Evolutionary conservation across 1,140 invertebrate species (phyloP).

Genomic region (Wiebesia pumilae): DNA sequence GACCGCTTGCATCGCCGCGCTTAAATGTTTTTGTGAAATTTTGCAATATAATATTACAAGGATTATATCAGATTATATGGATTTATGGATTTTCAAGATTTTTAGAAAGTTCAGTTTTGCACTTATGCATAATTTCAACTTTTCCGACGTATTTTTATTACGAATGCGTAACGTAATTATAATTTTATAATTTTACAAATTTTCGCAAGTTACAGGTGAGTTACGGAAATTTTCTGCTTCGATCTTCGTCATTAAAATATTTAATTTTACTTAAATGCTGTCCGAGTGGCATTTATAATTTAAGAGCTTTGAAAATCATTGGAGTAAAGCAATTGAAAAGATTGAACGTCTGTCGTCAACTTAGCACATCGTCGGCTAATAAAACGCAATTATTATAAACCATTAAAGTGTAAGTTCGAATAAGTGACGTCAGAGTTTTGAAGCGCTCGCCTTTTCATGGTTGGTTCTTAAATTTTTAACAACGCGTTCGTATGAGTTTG

Average conservation of each 20-base stretch:
- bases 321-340: background rate
- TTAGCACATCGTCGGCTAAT: background rate
- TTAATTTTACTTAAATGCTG: background rate
- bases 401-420: background rate
- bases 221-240: background rate
- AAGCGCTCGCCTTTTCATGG: background rate
- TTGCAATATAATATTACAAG: too few species aligned
- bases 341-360: background rate
- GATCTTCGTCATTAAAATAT: background rate
- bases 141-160: background rate
- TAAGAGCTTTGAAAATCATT: background rate
- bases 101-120: background rate
- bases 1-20: too few species aligned
- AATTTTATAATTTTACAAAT: background rate
- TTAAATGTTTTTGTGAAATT: too few species aligned
- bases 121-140: background rate
- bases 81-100: too few species aligned
- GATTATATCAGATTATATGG: too few species aligned
- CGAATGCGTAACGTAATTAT: background rate
- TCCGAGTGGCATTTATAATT: background rate
- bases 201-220: slow-evolving; percentile 44
- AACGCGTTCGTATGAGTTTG: background rate
- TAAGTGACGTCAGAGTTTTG: background rate
- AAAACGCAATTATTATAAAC: background rate
- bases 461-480: background rate